Percentiles rank a stretch among this genome's conserved stretches.
Evolutionary conservation across 2,797 vertebrate species (phyloP).

Genomic region (Otus scops): DNA sequence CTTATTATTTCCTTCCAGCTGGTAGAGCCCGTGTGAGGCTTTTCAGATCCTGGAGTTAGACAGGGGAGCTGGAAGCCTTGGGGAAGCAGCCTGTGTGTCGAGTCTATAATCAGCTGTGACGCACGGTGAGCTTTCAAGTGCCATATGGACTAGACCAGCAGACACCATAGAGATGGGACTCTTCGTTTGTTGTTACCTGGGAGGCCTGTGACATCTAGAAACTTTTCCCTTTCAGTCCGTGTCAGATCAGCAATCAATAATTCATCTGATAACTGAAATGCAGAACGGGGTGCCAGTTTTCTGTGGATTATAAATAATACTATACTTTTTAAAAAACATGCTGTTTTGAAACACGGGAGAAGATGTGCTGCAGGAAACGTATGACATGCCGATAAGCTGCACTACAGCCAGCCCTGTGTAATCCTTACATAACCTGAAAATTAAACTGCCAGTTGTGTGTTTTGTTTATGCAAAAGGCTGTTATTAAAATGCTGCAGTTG

Average conservation of each 20-base stretch:
- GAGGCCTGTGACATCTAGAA: neutral
- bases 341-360: neutral
- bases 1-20: neutral
- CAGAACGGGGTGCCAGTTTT: neutral
- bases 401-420: neutral
- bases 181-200: neutral
- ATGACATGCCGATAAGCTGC: neutral
- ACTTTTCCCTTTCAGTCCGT: neutral
- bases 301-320: neutral
- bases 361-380: neutral
- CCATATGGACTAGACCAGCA: neutral
- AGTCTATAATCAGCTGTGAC: neutral
- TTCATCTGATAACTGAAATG: neutral
- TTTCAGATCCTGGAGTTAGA: neutral
- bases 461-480: neutral
- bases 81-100: neutral
- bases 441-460: neutral
- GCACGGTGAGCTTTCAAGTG: neutral
- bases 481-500: neutral
- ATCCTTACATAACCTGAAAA: neutral
- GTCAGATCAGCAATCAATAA: neutral
- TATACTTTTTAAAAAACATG: fast-evolving
- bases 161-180: fast-evolving
- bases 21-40: neutral
- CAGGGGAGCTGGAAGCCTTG: neutral